These are phyloP conservation scores for Eriosoma lanigerum DNA, from an alignment of 1,140 invertebrate species.

Conservation along the genomic window DNA sequence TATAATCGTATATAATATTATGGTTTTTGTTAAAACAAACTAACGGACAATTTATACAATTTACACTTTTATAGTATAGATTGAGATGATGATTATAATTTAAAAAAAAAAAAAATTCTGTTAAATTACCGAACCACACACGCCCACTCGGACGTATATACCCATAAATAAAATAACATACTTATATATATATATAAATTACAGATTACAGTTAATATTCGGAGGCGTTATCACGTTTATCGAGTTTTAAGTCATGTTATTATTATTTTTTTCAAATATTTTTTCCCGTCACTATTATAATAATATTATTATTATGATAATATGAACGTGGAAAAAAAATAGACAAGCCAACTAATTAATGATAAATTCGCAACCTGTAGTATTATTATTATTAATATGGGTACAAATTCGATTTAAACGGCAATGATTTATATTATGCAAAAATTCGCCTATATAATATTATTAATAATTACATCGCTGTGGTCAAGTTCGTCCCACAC, in stretches of 20 bases:
- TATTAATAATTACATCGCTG: too few species aligned
- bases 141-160: too few species aligned
- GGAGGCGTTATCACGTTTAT: neutral
- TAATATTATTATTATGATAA: neutral
- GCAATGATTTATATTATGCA: constrained; percentile 1
- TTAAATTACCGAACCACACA: too few species aligned
- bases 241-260: neutral
- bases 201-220: neutral
- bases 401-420: constrained; percentile 24
- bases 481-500: constrained; percentile 16
- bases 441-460: neutral
- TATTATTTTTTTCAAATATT: neutral
- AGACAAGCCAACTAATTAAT: neutral
- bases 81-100: too few species aligned
- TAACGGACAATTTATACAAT: too few species aligned
- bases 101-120: too few species aligned
- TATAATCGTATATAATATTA: too few species aligned
- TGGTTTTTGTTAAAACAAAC: too few species aligned
- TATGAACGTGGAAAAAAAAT: neutral
- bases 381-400: neutral
- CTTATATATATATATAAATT: too few species aligned
- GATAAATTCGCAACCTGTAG: neutral
- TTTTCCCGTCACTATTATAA: neutral
- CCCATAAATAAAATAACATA: too few species aligned
- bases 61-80: too few species aligned